Evolutionary conservation across 2,888 invertebrate genomes (phyloP).

Genomic region (Apotomis betuletana): DNA sequence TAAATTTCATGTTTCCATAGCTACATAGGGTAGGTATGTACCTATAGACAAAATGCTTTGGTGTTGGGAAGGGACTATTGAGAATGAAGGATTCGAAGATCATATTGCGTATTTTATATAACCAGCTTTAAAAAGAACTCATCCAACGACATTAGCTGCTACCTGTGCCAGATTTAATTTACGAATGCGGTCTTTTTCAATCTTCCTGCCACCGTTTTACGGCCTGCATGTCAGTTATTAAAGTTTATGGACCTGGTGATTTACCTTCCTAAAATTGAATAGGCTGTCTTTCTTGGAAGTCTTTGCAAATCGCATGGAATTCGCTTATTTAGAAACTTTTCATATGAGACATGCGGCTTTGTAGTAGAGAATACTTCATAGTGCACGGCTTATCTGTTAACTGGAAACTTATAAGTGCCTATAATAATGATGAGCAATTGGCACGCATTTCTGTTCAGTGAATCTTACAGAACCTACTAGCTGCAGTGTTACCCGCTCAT

Average conservation of each 20-base stretch:
- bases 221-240: conserved; percentile 21
- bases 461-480: too few relatives aligned
- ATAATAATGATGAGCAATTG: too few relatives aligned
- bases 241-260: conserved; percentile 27
- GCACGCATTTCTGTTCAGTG: too few relatives aligned
- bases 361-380: neutral
- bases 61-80: too few relatives aligned
- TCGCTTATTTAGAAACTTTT: neutral
- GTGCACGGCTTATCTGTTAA: neutral
- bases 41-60: too few relatives aligned
- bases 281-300: conserved; percentile 23
- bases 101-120: neutral
- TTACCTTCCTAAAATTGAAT: conserved; percentile 28
- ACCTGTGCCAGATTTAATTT: conserved; percentile 18
- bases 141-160: neutral
- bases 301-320: neutral
- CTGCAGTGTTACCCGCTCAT: too few relatives aligned
- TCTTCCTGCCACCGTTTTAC: conserved; percentile 23
- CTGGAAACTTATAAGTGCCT: neutral
- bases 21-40: too few relatives aligned
- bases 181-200: conserved; percentile 23
- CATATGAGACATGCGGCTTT: neutral
- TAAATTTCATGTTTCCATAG: too few relatives aligned
- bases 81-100: too few relatives aligned
- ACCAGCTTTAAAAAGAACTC: neutral